These are phyloP conservation scores for Hemibagrus guttatus DNA, from an alignment of 2,797 vertebrate species.

Conservation along the genomic window DNA sequence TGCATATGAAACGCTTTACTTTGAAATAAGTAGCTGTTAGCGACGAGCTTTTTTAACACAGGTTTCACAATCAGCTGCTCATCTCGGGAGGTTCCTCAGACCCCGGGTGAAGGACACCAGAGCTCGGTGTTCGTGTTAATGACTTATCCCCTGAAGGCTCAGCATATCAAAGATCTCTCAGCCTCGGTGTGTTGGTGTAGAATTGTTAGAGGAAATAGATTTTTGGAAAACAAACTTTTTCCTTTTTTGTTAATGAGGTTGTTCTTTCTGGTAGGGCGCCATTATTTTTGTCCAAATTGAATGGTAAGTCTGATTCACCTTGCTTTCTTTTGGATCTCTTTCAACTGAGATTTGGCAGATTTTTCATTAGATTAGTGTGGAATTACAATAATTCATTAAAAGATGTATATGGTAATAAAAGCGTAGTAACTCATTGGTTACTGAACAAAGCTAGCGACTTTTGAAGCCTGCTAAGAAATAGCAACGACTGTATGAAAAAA, in stretches of 20 bases:
- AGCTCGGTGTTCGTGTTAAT: not conserved
- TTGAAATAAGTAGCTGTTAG: not conserved
- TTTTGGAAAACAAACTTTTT: not conserved
- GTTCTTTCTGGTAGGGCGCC: not conserved
- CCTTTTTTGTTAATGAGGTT: not conserved
- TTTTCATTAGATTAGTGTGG: not conserved
- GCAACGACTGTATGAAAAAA: too few relatives aligned
- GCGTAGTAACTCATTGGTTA: not conserved
- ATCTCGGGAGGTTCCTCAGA: not conserved
- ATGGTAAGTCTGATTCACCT: not conserved
- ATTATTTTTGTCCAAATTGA: not conserved
- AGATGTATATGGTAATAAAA: not conserved
- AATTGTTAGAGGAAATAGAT: too few relatives aligned
- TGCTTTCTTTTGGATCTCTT: not conserved
- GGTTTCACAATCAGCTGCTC: not conserved
- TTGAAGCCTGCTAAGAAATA: too few relatives aligned
- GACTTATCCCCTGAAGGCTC: not conserved
- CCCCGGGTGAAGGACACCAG: not conserved
- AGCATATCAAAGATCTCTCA: too few relatives aligned
- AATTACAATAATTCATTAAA: not conserved
- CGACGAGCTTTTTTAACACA: not conserved
- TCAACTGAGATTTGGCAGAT: not conserved
- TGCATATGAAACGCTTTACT: not conserved
- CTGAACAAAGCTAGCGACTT: too few relatives aligned
- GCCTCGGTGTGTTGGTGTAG: too few relatives aligned